A percentile compares a stretch with the other conserved stretches of the same genome.
These are phyloP conservation scores for Montifringilla adamsi DNA, from an alignment of 2,113 vertebrate species.

Conservation along the genomic window DNA sequence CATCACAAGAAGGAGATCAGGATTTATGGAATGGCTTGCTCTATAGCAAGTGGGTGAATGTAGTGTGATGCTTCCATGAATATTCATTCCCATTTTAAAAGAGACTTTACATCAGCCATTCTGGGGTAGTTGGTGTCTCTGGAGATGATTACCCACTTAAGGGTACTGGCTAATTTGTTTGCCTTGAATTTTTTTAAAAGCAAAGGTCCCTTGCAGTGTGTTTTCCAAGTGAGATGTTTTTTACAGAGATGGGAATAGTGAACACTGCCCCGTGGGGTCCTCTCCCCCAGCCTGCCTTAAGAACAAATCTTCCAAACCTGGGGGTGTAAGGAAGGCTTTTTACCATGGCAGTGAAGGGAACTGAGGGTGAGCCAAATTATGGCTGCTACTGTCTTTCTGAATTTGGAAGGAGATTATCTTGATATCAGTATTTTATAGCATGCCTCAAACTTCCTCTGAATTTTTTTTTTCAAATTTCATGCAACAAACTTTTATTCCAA, in stretches of 20 bases:
- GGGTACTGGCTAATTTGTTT: not conserved
- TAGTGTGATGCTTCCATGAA: accelerated
- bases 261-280: not conserved
- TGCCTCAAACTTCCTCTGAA: not conserved
- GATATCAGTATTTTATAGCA: not conserved
- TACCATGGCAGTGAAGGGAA: accelerated
- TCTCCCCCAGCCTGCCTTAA: accelerated
- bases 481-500: not conserved
- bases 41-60: not conserved
- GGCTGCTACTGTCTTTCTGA: not conserved
- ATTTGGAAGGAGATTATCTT: not conserved
- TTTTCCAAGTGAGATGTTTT: not conserved
- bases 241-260: not conserved
- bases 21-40: not conserved
- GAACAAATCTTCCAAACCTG: not conserved
- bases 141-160: not conserved
- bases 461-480: not conserved
- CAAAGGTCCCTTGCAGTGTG: not conserved
- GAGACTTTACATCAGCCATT: not conserved
- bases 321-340: not conserved
- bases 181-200: not conserved
- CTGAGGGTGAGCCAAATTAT: not conserved
- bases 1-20: not conserved
- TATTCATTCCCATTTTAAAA: not conserved
- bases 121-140: not conserved